Evolutionary conservation across 2,797 vertebrate genomes (phyloP).

Genomic region (Pangasius krempfi): DNA sequence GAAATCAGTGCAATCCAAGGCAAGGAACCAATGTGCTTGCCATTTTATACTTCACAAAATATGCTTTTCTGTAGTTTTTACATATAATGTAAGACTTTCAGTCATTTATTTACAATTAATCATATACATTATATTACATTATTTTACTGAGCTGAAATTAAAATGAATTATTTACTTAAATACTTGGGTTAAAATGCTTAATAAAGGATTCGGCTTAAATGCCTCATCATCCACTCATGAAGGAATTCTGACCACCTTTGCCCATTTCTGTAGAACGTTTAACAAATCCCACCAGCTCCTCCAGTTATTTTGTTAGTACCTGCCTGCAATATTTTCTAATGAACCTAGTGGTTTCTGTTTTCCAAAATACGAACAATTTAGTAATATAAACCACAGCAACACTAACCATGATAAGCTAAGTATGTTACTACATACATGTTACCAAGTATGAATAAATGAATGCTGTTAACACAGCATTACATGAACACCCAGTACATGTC

Average conservation of each 20-base stretch:
- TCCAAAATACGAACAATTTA: not conserved
- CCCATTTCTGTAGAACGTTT: not conserved
- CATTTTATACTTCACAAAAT: not conserved
- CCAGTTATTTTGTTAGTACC: not conserved
- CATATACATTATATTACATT: not conserved
- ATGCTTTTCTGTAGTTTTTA: not conserved
- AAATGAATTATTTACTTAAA: not conserved
- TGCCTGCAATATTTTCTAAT: not conserved
- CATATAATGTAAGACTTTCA: not conserved
- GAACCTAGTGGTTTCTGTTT: not conserved
- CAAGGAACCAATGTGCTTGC: not conserved
- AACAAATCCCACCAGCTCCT: not conserved
- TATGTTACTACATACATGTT: no score
- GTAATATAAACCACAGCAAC: not conserved
- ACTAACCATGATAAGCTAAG: not conserved
- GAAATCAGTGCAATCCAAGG: not conserved
- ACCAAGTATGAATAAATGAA: not conserved
- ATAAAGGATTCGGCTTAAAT: not conserved
- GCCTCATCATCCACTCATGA: not conserved
- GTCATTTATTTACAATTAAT: not conserved
- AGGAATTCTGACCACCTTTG: not conserved
- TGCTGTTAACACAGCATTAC: not conserved
- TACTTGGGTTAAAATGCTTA: not conserved
- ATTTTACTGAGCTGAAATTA: not conserved
- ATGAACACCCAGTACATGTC: not conserved